Base-by-base conservation (phyloP, 2,113 vertebrate genomes). In the Copsychus sechellarum region DNA sequence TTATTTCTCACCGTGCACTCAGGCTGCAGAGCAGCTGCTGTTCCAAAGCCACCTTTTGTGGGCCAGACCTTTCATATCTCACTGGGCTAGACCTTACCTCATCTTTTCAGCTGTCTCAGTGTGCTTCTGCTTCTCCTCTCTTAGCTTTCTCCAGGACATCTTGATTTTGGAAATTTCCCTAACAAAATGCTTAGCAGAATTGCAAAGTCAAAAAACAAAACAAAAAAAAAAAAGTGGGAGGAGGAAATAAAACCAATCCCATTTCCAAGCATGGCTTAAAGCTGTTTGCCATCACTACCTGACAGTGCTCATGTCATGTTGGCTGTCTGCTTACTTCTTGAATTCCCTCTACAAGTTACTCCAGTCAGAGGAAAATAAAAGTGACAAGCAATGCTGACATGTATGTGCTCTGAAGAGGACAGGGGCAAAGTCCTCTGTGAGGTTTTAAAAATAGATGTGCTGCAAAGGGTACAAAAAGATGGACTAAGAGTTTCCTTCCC, bases 361-460 rank as follows among this genome's bases (percentile, higher is more conserved):
- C 67, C 25, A 40, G 77, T 76, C 67, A 70, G 78, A 79, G 36
- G 51, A 80, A 95, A 94, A 81, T 33, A 67, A 57, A 93, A 92
- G 84, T 50, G 87, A 92, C 3, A 29, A 91, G 81, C 38, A 66
- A 69, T 0, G 0, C 78, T 82, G 91, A 88, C 2, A 0, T 38
- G 48, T 17, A 5, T 5, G 4, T 47, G 53, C 42, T 83, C 74
- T 81, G 91, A 91, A 76, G 77, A 89, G 77, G 64, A 56, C 33
- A 85, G 65, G 62, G 84, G 51, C 73, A 86, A 91, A 77, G 47
- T 69, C 65, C 51, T 77, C 54, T 6, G 5, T 40, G 50, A 87
- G 34, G 18, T 58, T 80, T 93, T 86, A 96, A 94, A 96, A 96
- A 94, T 56, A 86, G 81, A 51, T 82, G 56, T 34, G 4, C 64